Base-by-base conservation (phyloP, 1,140 invertebrate genomes). In the Penaeus chinensis region DNA sequence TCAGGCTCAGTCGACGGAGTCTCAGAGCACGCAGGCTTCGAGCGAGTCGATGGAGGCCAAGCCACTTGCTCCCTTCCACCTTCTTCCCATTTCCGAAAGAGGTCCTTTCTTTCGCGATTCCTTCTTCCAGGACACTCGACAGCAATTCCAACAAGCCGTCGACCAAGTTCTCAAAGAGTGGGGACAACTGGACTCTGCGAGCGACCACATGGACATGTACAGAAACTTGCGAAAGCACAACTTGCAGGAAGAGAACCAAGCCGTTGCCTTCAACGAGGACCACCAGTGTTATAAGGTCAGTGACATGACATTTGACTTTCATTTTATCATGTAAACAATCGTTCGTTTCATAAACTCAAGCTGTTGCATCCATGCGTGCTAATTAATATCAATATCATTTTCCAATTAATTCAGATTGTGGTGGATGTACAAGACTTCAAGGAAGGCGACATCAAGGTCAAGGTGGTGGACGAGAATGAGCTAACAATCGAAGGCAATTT, bases 391-490 rank as follows among this genome's bases (percentile, higher is more conserved):
- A 54, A 74, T 10, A 27, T 0, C 11, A 27, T 74, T 32, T 32
- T 37, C 42, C 18, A 27, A 32, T 74, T 18, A 5, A 42, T 42
- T 42, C 37, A 74, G 86, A 76, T 88, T 61, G 86, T 88, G 22
- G 20, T 88, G 65, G 86, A 88, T n/a, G 86, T 88, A 22, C 79
- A 88, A 24, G 86, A 80, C 32, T 88, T 88, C 69, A 82, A 37
- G 7, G 65, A 83, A 61, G 54, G 82, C 8, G 81, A 88, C 27
- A 47, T 83, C 47, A 88, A 71, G 20, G 77, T 88, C 47, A 47
- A 63, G 22, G 86, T 76, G 20, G 61, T 82, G 42, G 63, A 71
- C 71, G 47, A 88, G 69, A 88, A 82, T n/a, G 86, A 83, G 22
- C 20, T 87, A 63, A 8, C 76, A 8, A 61, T 88, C 37, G 80